Base-by-base conservation (phyloP, 92 coral and sea anemone genomes). In the Phymanthus crucifer region DNA sequence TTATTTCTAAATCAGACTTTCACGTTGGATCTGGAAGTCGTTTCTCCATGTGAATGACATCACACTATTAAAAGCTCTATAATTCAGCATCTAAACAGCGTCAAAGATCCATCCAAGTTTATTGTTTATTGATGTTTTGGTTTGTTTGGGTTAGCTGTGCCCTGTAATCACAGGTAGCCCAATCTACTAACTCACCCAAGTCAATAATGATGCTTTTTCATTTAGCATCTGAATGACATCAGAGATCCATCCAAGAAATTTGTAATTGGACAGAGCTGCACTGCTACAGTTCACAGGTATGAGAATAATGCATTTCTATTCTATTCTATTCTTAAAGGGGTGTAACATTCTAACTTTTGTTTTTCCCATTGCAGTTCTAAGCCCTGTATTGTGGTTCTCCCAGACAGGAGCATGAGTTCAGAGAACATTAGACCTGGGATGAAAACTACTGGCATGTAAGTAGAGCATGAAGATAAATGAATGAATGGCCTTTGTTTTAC, bases 141-240 rank as follows among this genome's bases (percentile, higher is more conserved):
- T n/a, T n/a, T n/a, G n/a, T n/a, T n/a, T 35, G 27, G 73, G 47
- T 14, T 69, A 23, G 11, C 73, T 34, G n/a, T 34, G 13, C 12
- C 0, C 35, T 18, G 0, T 12, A 34, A 69, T 2, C 64, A 54
- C 64, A 54, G 64, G 64, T 21, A 54, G 10, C 64, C 64, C 64
- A 54, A 8, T 54, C 27, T 7, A 29, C 21, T 19, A 11, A 0
- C 9, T 29, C 18, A 0, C 70, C 71, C 13, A 19, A 29, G 34
- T 33, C 50, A 21, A 27, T 7, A 71, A 1, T 32, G 9, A 21
- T 1, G 17, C 11, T 7, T 56, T 75, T 56, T 7, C 14, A 21
- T 69, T 17, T 74, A 94, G 98, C 90, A 90, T 83, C 89, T 94
- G 76, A 94, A 94, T 73, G 98, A 94, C 71, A 86, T 94, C 66